Evolutionary conservation across 2,113 vertebrate species (phyloP).

Genomic region (Nothocercus nigrocapillus): DNA sequence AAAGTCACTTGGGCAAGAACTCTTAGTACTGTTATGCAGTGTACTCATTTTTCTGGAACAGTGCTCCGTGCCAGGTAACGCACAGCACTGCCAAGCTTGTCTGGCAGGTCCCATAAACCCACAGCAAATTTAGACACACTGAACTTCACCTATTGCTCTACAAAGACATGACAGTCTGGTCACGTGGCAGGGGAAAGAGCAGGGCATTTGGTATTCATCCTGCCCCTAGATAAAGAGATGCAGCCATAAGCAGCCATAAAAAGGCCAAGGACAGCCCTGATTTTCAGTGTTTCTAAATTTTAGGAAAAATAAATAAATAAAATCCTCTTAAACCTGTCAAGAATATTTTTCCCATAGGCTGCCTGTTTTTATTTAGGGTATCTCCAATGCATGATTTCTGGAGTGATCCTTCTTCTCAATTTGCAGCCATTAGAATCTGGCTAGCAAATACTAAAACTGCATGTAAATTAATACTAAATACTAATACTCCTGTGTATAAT

Average conservation of each 20-base stretch:
- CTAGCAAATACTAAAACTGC: background rate
- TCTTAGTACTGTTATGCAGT: background rate
- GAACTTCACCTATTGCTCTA: background rate
- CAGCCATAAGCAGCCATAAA: background rate
- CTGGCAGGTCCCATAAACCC: background rate
- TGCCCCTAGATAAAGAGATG: background rate
- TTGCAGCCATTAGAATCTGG: background rate
- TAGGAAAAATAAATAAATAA: background rate
- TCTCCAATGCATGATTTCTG: background rate
- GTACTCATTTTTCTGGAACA: background rate
- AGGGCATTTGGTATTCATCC: rapidly evolving
- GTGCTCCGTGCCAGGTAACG: background rate
- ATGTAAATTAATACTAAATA: too few relatives aligned
- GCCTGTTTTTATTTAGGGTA: background rate
- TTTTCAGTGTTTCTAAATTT: background rate
- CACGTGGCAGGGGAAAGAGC: background rate
- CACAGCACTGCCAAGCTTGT: background rate
- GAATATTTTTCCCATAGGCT: background rate
- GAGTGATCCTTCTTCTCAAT: background rate
- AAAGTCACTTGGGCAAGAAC: background rate
- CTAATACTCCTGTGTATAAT: too few relatives aligned
- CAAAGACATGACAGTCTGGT: background rate
- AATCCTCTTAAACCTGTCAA: background rate
- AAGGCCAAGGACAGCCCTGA: background rate
- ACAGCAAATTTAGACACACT: background rate